Percentiles rank a stretch among this genome's conserved stretches.
phyloP scores from a whole-genome alignment of 1,140 invertebrate species.

The Venustaconcha ellipsiformis region DNA sequence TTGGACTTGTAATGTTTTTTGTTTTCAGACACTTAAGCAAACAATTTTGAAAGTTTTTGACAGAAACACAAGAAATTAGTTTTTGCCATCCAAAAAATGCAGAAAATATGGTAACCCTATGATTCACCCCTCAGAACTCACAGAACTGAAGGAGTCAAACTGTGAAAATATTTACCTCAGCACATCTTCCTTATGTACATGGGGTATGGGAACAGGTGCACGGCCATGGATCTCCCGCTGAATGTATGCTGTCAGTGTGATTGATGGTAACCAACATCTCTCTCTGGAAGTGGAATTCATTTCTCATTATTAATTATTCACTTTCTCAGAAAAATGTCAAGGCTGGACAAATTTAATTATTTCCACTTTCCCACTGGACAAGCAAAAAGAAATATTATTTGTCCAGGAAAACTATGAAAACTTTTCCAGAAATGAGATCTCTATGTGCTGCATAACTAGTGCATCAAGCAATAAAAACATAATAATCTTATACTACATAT shows the following conservation, averaged over 20 bases:
- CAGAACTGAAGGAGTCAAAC: not conserved
- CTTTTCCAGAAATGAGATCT: no score
- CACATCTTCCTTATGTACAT: slow-evolving; percentile 39
- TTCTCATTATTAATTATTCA: not conserved
- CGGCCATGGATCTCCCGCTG: slow-evolving; percentile 53
- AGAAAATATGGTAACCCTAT: not conserved
- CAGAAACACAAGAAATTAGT: not conserved
- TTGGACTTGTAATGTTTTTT: no score
- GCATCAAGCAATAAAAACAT: no score
- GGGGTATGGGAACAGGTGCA: slow-evolving; percentile 57
- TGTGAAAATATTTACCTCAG: slow-evolving; percentile 41
- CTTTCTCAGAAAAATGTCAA: not conserved
- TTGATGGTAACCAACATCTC: slow-evolving; percentile 54
- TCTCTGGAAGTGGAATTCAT: slow-evolving; percentile 43
- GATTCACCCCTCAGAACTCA: not conserved
- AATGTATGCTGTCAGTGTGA: slow-evolving; percentile 49
- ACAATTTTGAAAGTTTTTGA: not conserved
- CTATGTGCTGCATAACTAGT: no score
- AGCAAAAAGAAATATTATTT: no score
- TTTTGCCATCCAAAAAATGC: not conserved
- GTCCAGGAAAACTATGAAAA: no score
- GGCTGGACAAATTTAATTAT: no score
- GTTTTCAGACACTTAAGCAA: not conserved
- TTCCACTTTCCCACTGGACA: no score
- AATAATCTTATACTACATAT: no score